Base-by-base conservation (phyloP, 35 echinoderm and acorn worm species). In the Eucidaris tribuloides region DNA sequence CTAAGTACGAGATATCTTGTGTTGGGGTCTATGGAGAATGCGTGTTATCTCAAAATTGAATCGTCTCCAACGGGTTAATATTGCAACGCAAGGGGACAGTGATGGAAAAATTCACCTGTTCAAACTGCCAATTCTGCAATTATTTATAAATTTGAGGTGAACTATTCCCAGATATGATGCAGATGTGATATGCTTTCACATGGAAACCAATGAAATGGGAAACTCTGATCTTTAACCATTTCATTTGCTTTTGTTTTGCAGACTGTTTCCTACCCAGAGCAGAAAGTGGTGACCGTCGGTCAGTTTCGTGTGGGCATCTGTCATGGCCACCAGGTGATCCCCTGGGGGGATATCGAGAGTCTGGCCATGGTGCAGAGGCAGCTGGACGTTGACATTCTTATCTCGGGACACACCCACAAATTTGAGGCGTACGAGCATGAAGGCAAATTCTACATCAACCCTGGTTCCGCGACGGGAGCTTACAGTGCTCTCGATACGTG, bases 341-440 rank as follows among this genome's bases (percentile, higher is more conserved):
- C 96, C 1, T 99, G 96, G 96, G 96, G 96, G 37, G 96, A 99
- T 55, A 87, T 99, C 18, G 91, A 93, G 56, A 99, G 96, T 62
- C 79, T 99, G 0, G 91, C 96, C 9, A 83, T 99, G 87, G 90
- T 99, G 0, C 90, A 93, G 83, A 83, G 96, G 32, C 96, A 99
- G 54, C 84, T 99, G 17, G 96, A 99, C 76, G 96, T 99, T 13
- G 96, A 99, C 62, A 93, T 99, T 29, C 83, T 99, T 19, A 99
- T 99, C 49, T 99, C 96, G 3, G 96, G 96, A 27, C 96, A 99
- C 65, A 99, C 96, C 22, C 96, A 99, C 79, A 99, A 99, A 71
- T 99, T 99, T 93, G 90, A 93, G 89, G 96, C 90, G 23, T 99
- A 93, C 65, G 96, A 99, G 64, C 96, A 99, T 74, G 96, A 99